These are phyloP conservation scores for Pseudorhombus dupliciocellatus DNA, from an alignment of 2,113 vertebrate genomes.

Conservation along the genomic window DNA sequence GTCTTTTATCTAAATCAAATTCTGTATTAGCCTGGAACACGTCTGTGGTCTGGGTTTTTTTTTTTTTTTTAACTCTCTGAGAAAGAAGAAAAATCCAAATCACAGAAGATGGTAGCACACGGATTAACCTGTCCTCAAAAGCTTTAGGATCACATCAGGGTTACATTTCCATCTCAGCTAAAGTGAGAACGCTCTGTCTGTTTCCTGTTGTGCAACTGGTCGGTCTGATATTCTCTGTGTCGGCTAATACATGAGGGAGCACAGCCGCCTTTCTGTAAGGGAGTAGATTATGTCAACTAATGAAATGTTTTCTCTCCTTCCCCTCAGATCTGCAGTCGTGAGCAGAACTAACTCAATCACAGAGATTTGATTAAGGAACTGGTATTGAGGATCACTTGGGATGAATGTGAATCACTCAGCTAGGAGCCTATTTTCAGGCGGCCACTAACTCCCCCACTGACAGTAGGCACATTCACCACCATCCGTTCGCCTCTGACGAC, in stretches of 20 bases:
- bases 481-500: constrained; percentile 59
- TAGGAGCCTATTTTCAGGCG: constrained; percentile 66
- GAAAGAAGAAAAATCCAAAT: background rate
- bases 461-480: constrained; percentile 66
- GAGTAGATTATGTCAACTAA: constrained; percentile 29
- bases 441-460: constrained; percentile 62
- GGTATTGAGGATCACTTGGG: constrained; percentile 59
- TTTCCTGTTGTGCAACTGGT: background rate
- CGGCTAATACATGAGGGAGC: constrained; percentile 12
- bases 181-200: background rate
- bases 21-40: background rate
- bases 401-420: constrained; percentile 68
- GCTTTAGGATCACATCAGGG: background rate
- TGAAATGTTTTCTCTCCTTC: constrained; percentile 59
- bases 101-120: background rate
- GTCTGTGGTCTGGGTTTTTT: background rate
- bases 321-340: constrained; percentile 40
- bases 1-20: constrained; percentile 27
- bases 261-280: constrained; percentile 14
- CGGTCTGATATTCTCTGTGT: constrained; percentile 17
- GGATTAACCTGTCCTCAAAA: background rate
- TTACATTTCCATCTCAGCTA: background rate
- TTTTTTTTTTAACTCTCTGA: background rate
- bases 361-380: constrained; percentile 69
- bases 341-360: constrained; percentile 62